phyloP scores from a whole-genome alignment of 2,888 invertebrate species.

The Limulus polyphemus region DNA sequence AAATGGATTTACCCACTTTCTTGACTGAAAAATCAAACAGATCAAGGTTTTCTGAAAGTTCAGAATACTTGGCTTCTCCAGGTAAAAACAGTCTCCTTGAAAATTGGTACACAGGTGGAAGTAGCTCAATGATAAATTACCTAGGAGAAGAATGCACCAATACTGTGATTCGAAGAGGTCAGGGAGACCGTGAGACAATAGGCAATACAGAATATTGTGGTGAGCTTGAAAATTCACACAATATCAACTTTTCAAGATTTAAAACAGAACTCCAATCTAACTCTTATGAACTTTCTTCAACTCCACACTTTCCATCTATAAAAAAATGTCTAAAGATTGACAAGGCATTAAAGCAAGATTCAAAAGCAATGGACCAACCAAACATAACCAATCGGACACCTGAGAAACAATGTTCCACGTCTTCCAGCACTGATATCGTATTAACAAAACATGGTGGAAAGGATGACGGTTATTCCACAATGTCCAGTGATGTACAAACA shows the following conservation, averaged over 20 bases:
- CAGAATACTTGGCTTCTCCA: not conserved
- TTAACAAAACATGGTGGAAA: slow-evolving; percentile 43
- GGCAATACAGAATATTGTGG: not conserved
- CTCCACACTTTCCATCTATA: not conserved
- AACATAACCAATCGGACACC: not conserved
- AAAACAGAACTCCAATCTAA: not conserved
- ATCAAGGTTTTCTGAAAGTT: not conserved
- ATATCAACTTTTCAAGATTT: no score
- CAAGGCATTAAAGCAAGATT: not conserved
- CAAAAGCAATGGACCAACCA: not conserved
- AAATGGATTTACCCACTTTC: not conserved
- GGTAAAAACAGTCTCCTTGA: not conserved
- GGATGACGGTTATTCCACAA: slow-evolving; percentile 70
- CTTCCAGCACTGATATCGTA: not conserved
- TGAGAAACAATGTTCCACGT: no score
- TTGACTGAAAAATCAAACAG: not conserved
- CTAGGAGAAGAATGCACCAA: not conserved
- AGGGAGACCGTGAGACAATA: not conserved
- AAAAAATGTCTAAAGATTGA: not conserved
- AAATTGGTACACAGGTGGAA: not conserved
- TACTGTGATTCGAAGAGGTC: not conserved
- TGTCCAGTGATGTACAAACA: slow-evolving; percentile 67
- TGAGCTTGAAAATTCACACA: no score
- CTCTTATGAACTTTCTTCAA: not conserved
- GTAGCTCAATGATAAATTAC: no score